These are phyloP conservation scores for Leucophenga maculata DNA, from an alignment of 2,888 invertebrate genomes.

Conservation along the genomic window DNA sequence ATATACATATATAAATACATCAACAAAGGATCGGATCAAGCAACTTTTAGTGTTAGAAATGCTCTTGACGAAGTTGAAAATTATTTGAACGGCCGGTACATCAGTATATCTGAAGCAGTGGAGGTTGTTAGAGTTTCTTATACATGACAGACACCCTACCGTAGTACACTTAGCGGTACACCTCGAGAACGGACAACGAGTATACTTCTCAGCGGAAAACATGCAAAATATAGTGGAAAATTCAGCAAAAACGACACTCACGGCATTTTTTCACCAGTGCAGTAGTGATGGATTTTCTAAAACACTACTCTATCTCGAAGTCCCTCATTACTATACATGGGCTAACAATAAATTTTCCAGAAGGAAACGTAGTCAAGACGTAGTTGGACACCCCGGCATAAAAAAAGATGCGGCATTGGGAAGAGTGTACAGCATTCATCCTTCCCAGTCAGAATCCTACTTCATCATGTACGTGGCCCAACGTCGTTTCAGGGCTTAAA, in stretches of 20 bases:
- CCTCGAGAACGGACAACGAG: conserved; percentile 20
- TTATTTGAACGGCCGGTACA: conserved; percentile 1
- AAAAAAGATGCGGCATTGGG: conserved; percentile 21
- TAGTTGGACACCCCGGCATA: no score
- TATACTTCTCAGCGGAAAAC: no score
- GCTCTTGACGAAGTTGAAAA: background rate
- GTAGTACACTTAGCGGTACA: conserved; percentile 19
- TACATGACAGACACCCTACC: conserved; percentile 24
- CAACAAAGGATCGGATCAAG: conserved; percentile 5
- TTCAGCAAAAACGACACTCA: conserved; percentile 12
- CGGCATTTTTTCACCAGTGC: conserved; percentile 13
- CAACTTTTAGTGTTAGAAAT: conserved; percentile 4
- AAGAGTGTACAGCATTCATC: conserved; percentile 18
- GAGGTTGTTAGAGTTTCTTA: conserved; percentile 19
- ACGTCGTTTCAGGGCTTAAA: conserved; percentile 4
- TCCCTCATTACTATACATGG: conserved; percentile 12
- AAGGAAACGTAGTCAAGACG: no score
- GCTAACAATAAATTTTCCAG: conserved; percentile 18
- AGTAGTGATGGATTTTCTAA: conserved; percentile 16
- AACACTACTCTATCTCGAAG: conserved; percentile 19
- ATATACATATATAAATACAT: conserved; percentile 21
- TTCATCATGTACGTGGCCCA: conserved; percentile 20
- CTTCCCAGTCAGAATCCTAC: conserved; percentile 16
- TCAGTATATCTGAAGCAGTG: conserved; percentile 12
- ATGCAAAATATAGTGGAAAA: conserved; percentile 11